Base-by-base conservation (phyloP, 1,140 invertebrate species). In the Caenorhabditis elegans region DNA sequence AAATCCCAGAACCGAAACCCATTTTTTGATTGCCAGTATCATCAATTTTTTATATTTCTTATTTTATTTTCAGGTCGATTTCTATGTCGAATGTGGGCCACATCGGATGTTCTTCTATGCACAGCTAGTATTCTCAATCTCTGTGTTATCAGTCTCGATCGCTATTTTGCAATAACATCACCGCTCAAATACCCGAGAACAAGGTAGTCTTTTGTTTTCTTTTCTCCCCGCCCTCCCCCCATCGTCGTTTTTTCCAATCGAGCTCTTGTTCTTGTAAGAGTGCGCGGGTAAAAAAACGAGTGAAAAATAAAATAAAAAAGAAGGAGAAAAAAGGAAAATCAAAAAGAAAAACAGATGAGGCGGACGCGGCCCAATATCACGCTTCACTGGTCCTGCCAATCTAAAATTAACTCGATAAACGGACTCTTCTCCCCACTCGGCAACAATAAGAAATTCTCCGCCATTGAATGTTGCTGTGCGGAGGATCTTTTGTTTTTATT, bases 51-150 rank as follows among this genome's bases (percentile, higher is more conserved):
- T 53, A 4, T 13, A 53, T 22, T 48, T 48, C 10, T 6, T 28
- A 0, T 76, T 43, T 48, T 8, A 13, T 31, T 82, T 82, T 36
- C 49, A 83, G 82, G 82, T 34, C 51, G 53, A 51, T 83, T 78
- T n/a, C 78, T 92, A 5, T 92, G 92, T 86, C 89, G 91, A 80
- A 85, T 92, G 55, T 92, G 90, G 90, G 92, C 91, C 6, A 91
- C 91, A 10, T 87, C 90, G 34, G 92, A 92, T 86, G 92, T 92
- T 15, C 87, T 92, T 15, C 85, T 92, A 55, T 92, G 92, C 86
- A 92, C 92, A 5, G 90, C 91, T 8, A 92, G 91, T 55, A 92
- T 92, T 81, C 88, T 92, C 17, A 92, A 92, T 85, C 86, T 92
- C 60, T 91, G 91, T 28, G 77, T 83, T 26, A 83, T 84, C 53